phyloP scores from a whole-genome alignment of 2,113 vertebrate species.

The Corythoichthys haematopterus region DNA sequence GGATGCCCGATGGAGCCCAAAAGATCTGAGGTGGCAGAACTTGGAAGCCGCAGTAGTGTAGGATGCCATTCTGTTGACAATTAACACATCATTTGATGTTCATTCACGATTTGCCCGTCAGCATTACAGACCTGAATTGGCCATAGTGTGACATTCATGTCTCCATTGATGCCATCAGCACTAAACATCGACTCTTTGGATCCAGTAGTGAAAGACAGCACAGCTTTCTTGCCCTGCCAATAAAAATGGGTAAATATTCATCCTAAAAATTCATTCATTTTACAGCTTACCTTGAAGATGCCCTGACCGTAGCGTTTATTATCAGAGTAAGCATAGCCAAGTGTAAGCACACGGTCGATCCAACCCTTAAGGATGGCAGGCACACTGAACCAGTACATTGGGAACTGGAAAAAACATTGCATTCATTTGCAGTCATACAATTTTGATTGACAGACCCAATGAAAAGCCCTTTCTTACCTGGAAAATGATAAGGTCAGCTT shows the following conservation, averaged over 20 bases:
- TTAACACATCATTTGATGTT: not conserved
- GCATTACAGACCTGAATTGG: conserved; percentile 72
- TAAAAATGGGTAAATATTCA: too few species aligned
- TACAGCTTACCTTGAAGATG: conserved; percentile 67
- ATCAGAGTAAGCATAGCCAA: conserved; percentile 67
- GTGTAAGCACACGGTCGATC: conserved; percentile 71
- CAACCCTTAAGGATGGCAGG: conserved; percentile 83
- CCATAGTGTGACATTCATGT: conserved; percentile 80
- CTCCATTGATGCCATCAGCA: conserved; percentile 73
- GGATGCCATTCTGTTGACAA: conserved; percentile 69
- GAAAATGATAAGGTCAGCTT: conserved; percentile 77
- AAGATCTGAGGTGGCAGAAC: conserved; percentile 78
- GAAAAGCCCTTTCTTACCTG: conserved; percentile 58
- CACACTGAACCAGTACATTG: conserved; percentile 77
- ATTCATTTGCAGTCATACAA: not conserved
- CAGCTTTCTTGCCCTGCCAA: conserved; percentile 73
- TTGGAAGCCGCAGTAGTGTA: conserved; percentile 82
- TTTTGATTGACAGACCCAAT: too few species aligned
- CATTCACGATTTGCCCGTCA: not conserved
- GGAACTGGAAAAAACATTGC: conserved; percentile 60
- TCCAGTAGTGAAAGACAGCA: conserved; percentile 81
- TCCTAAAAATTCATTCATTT: too few species aligned
- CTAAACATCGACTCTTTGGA: conserved; percentile 73
- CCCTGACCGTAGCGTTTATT: conserved; percentile 68
- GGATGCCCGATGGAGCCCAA: conserved; percentile 57